These are phyloP conservation scores for Lasiurus borealis DNA, from an alignment of 2,113 vertebrate genomes.

Conservation along the genomic window DNA sequence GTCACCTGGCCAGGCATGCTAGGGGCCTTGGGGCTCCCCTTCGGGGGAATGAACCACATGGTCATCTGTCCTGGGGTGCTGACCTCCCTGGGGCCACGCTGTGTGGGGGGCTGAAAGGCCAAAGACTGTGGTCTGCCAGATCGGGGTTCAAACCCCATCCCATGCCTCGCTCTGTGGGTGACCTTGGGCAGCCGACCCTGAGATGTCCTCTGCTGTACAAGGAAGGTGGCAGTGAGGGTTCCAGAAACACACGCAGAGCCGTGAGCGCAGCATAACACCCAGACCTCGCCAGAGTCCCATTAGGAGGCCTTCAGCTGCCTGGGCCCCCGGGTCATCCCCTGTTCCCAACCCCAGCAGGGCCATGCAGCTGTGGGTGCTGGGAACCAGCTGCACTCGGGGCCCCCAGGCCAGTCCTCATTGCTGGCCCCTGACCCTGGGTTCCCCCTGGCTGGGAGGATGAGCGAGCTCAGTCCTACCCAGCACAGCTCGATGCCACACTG, in stretches of 20 bases:
- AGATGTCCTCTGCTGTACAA: background rate
- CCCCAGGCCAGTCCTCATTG: background rate
- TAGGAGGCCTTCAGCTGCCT: background rate
- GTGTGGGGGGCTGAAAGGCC: background rate
- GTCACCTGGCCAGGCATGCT: background rate
- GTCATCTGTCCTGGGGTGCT: background rate
- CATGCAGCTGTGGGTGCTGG: background rate
- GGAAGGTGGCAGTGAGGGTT: accelerated
- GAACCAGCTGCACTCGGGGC: background rate
- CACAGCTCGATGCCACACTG: accelerated
- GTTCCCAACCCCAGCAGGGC: background rate
- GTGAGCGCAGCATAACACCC: accelerated
- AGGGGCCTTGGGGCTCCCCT: background rate
- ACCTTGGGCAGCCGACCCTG: background rate
- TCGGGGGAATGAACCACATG: background rate
- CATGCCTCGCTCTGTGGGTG: accelerated
- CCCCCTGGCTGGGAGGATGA: background rate
- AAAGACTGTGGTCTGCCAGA: too few species aligned
- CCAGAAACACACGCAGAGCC: accelerated
- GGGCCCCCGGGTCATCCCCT: background rate
- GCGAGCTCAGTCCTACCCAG: background rate
- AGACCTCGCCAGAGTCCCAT: too few species aligned
- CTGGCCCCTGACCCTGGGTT: background rate
- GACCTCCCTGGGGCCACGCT: accelerated
- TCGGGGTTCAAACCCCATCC: background rate